Evolutionary conservation across 2,888 invertebrate genomes (phyloP), one percentile per base, ranked within the genome.

Genomic region (Ormyrus rosae): DNA sequence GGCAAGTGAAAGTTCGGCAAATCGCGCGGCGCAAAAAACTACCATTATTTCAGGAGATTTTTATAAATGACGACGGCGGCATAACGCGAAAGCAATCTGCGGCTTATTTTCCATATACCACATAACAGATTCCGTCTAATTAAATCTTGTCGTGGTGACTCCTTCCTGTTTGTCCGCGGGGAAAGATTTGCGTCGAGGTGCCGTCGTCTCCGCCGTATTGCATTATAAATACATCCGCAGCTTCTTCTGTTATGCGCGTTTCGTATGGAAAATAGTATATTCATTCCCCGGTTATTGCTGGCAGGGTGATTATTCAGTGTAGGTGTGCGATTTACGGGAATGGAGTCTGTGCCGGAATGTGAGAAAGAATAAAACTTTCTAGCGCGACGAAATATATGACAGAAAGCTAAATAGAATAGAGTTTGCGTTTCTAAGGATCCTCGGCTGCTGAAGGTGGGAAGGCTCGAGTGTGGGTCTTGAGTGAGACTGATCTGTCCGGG

Each of bases 1-100:
- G 0, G 34, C 34, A 76, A 69, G 76, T 69, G 76, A 76, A 76
- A 76, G 76, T 76, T 9, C 61, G 11, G 5, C 63, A 56, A 60
- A 75, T 68, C 68, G 60, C 51, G 13, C 11, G 45, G n/a, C 6
- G 13, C 6, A 51, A 75, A 75, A 68, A 75, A 68, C 19, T 9
- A 45, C 13, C 50, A 61, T 68, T 68, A 53, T 67, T 60, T 53
- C 51, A 61, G 45, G 75, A 68, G 61, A 68, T 60, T 75, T 68
- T 68, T 68, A 13, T 51, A 45, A 48, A 73, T 48, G 46, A 55
- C 46, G 55, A 8, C 11, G 46, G 63, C 61, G 19, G 53, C 6
- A 45, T 34, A 55, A 55, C 34, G 34, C 34, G 34, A 34, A 34
- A 4, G 34, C 34, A 4, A 34, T 34, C 34, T 34, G 34, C 34